Evolutionary conservation across 2,113 vertebrate genomes (phyloP), one percentile per base, ranked within the genome.

Genomic region (Alethe castanea): DNA sequence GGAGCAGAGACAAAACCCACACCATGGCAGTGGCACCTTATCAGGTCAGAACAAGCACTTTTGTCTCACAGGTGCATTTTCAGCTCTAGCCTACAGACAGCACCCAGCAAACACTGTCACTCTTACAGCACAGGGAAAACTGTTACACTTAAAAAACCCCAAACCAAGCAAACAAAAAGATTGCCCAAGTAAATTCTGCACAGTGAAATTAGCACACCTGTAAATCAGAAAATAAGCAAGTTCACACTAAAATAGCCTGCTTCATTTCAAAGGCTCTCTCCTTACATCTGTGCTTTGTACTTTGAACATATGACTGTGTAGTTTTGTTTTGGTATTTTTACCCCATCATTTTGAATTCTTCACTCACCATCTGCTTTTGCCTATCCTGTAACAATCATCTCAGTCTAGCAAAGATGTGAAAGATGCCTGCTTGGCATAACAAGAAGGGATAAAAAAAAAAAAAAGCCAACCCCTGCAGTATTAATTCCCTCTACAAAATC

Each of bases 301-400:
- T 90, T 96, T 44, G 14, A 94, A 73, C 83, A 94, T 82, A 97
- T 29, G 76, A 86, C 67, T 94, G 64, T 7, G 10, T 73, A 89
- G 80, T 86, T 97, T 94, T 96, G 85, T 93, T 97, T 93, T 92
- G 89, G 84, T 96, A 78, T 94, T 95, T 88, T 93, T 76, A 80
- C 81, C 88, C 92, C 92, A 94, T 76, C 87, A 81, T 91, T 97
- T 92, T 72, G 93, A 95, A 91, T 95, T 95, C 96, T 95, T 97
- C 74, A 44, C 82, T 95, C 86, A 97, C 98, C 98, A 98, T 98
- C 98, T 98, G 97, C 96, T 97, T 95, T 91, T 54, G 71, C 94
- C 97, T 94, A 94, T 83, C 92, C 83, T 67, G 76, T 96, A 96
- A 97, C 94, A 96, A 96, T 88, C 97, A 95, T 77, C 91, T 96